Evolutionary conservation across 2,888 invertebrate genomes (phyloP).

Genomic region (Rosalia funebris): DNA sequence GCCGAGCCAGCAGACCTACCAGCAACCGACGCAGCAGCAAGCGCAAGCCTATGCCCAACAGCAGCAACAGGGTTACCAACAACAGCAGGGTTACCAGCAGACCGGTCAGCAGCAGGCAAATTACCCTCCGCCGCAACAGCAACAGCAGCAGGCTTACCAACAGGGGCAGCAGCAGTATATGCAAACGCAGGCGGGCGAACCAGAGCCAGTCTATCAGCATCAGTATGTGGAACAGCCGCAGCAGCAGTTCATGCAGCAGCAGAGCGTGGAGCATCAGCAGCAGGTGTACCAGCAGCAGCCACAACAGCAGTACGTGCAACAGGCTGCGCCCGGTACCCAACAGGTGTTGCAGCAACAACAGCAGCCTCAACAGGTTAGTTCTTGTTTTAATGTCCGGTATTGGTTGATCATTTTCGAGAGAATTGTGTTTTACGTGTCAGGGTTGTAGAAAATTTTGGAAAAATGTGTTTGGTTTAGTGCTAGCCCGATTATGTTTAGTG

Average conservation of each 20-base stretch:
- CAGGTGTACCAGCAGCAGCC: slow-evolving; percentile 33
- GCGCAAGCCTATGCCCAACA: slow-evolving; percentile 37
- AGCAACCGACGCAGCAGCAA: slow-evolving; percentile 45
- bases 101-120: slow-evolving; percentile 31
- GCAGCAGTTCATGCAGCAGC: slow-evolving; percentile 38
- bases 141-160: slow-evolving; percentile 41
- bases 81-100: slow-evolving; percentile 17
- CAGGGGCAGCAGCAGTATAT: slow-evolving; percentile 49
- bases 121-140: slow-evolving; percentile 39
- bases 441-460: no score
- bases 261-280: slow-evolving; percentile 32
- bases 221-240: slow-evolving; percentile 43
- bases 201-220: slow-evolving; percentile 30
- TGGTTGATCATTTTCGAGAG: no score
- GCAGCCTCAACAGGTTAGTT: slow-evolving; percentile 47
- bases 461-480: no score
- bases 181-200: slow-evolving; percentile 34
- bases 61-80: slow-evolving; percentile 27
- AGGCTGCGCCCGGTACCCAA: slow-evolving; percentile 48
- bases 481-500: no score
- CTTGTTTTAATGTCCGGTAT: no score
- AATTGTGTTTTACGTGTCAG: no score
- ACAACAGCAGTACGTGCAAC: slow-evolving; percentile 39
- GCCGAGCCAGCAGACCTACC: slow-evolving; percentile 42
- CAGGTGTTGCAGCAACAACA: slow-evolving; percentile 62